phyloP scores from a whole-genome alignment of 2,888 invertebrate genomes.

The Cephus pygmeus region DNA sequence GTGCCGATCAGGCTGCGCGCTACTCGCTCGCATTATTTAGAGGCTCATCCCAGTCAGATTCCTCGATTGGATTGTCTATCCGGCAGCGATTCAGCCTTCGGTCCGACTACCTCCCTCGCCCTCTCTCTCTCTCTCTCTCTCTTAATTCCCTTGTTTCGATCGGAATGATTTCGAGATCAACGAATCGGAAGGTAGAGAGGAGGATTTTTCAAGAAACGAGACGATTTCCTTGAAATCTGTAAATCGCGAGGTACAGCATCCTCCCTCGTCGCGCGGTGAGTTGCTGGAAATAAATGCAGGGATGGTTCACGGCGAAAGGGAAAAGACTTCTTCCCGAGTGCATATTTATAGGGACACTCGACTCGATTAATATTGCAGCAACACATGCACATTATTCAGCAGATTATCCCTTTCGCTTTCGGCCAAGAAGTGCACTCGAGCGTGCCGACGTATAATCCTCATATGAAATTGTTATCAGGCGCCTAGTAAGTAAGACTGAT shows the following conservation, averaged over 20 bases:
- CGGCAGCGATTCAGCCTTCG: not conserved
- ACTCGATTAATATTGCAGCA: slow-evolving; percentile 56
- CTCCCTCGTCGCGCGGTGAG: too few species aligned
- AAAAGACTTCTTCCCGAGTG: too few species aligned
- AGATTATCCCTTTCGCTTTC: slow-evolving; percentile 56
- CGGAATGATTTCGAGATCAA: too few species aligned
- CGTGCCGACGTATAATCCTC: slow-evolving; percentile 44
- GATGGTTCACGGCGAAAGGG: too few species aligned
- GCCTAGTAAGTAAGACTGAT: slow-evolving; percentile 52
- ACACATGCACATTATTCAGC: slow-evolving; percentile 55
- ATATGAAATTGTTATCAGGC: slow-evolving; percentile 55
- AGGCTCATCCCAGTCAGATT: slow-evolving; percentile 55
- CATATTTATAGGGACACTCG: slow-evolving; percentile 19
- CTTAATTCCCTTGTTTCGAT: too few species aligned
- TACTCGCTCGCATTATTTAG: slow-evolving; percentile 48
- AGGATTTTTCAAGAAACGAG: too few species aligned
- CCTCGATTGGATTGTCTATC: slow-evolving; percentile 10
- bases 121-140: too few species aligned
- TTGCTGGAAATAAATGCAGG: too few species aligned
- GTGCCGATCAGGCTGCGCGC: slow-evolving; percentile 26
- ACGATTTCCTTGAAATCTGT: too few species aligned
- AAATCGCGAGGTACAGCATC: too few species aligned
- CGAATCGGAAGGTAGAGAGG: too few species aligned
- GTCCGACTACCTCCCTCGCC: too few species aligned
- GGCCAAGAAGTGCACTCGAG: slow-evolving; percentile 37